Evolutionary conservation across 2,888 invertebrate species (phyloP).

Genomic region (Sycophila texana): DNA sequence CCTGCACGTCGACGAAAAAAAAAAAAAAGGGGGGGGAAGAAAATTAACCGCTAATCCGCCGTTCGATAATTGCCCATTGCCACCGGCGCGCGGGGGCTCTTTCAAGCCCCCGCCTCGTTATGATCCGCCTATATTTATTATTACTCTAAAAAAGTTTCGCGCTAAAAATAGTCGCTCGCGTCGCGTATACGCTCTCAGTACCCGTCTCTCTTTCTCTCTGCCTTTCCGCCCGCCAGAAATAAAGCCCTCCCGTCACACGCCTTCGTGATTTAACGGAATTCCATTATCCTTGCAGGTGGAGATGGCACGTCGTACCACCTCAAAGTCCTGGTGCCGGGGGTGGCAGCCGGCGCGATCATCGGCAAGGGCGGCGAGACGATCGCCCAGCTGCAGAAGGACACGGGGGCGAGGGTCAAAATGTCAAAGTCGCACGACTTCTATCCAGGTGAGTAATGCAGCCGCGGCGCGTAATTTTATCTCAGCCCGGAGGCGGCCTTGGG

Average conservation of each 20-base stretch:
- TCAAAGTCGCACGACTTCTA: constrained; percentile 99
- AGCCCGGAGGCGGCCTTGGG: constrained; percentile 34
- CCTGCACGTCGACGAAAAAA: too few relatives aligned
- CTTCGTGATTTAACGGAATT: too few relatives aligned
- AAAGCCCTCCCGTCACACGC: too few relatives aligned
- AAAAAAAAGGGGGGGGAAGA: too few relatives aligned
- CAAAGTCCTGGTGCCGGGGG: constrained; percentile 96
- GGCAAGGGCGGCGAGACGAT: constrained; percentile 99
- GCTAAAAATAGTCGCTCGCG: too few relatives aligned
- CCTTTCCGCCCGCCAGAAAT: too few relatives aligned
- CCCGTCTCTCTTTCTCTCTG: too few relatives aligned
- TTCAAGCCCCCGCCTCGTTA: too few relatives aligned
- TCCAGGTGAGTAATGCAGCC: constrained; percentile 83
- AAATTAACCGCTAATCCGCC: too few relatives aligned
- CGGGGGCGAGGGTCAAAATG: constrained; percentile 98
- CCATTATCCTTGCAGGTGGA: constrained; percentile 74
- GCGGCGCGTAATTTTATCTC: constrained; percentile 44
- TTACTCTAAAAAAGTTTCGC: not conserved
- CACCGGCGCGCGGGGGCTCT: not conserved
- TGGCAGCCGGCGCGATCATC: constrained; percentile 99
- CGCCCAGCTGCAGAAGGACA: constrained; percentile 97
- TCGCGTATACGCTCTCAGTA: too few relatives aligned
- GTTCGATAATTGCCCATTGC: too few relatives aligned
- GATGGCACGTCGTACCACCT: constrained; percentile 92
- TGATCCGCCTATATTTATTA: not conserved